Percentiles rank a stretch among this genome's conserved stretches.
phyloP scores from a whole-genome alignment of 2,113 vertebrate species.

The Pomatorhinus ruficollis region DNA sequence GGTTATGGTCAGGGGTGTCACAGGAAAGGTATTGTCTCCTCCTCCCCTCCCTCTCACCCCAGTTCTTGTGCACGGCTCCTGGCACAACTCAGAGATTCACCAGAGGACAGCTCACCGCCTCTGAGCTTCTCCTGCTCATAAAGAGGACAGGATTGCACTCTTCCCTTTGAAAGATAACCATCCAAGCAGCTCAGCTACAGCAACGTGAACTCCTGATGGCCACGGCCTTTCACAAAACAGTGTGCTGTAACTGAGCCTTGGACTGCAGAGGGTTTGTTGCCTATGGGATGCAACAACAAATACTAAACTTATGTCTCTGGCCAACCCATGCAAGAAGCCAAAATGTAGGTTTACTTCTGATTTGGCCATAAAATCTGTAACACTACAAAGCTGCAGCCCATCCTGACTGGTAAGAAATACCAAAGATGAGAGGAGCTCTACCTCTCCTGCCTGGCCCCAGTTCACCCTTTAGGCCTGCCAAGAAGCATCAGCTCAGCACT shows the following conservation, averaged over 20 bases:
- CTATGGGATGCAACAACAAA: background rate
- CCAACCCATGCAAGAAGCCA: background rate
- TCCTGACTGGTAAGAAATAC: background rate
- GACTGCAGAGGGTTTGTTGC: background rate
- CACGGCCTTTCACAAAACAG: background rate
- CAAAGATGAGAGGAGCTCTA: background rate
- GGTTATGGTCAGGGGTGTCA: background rate
- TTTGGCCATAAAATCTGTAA: background rate
- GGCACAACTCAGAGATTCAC: background rate
- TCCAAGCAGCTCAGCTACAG: background rate
- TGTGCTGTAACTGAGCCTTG: background rate
- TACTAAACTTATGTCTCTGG: background rate
- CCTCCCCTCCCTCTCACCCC: background rate
- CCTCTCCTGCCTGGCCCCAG: background rate
- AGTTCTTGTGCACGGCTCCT: accelerated
- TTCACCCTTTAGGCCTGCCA: background rate
- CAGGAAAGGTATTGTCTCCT: background rate
- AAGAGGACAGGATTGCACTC: background rate
- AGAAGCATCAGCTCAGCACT: background rate
- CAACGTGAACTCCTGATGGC: background rate
- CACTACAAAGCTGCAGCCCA: background rate
- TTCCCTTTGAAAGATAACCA: background rate
- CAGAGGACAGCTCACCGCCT: accelerated
- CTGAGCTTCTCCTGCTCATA: background rate
- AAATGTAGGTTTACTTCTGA: background rate